Evolutionary conservation across 2,113 vertebrate genomes (phyloP), one percentile per base, ranked within the genome.

Genomic region (Prunella himalayana): DNA sequence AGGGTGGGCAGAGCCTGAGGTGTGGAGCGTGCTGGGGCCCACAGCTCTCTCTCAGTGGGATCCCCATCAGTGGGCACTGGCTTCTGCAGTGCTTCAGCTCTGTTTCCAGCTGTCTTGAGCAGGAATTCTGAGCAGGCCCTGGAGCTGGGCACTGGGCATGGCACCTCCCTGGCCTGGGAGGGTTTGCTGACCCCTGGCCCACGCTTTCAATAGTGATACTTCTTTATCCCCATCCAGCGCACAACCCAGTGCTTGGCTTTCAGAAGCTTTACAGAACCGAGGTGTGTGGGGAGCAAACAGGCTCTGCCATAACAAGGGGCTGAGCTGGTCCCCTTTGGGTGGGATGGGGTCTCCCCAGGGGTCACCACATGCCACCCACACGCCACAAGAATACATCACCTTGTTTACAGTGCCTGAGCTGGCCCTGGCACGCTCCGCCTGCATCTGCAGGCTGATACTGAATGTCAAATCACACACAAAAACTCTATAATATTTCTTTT

Each of bases 361-460:
- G 37, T 75, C 61, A 59, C 82, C 8, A 0, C 4, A 1, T 42
- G 47, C 71, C 63, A 9, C 21, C 63, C 2, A 1, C 49, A 50
- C 0, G 2, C 56, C 8, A 3, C 73, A 77, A 8, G 70, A 69
- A 60, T 15, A 27, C 39, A 78, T 89, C 25, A 3, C 63, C 25
- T 69, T 80, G 93, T 95, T 95, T 95, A 90, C 94, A 93, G 94
- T 73, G 86, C 70, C 86, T 7, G 49, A 93, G 92, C 93, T 92
- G 88, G 91, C 79, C 88, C 90, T 0, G 51, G 82, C 82, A 66
- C 51, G 1, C 92, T 59, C 53, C 0, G 1, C 28, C 88, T 86
- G 85, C 4, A 0, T 33, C 28, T 70, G 64, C 88, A 88, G 90
- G 64, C 76, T 0, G 0, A 39, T 57, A 44, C 56, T 93, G 88